These are phyloP conservation scores for Anas georgica DNA, from an alignment of 2,797 vertebrate genomes.

Conservation along the genomic window DNA sequence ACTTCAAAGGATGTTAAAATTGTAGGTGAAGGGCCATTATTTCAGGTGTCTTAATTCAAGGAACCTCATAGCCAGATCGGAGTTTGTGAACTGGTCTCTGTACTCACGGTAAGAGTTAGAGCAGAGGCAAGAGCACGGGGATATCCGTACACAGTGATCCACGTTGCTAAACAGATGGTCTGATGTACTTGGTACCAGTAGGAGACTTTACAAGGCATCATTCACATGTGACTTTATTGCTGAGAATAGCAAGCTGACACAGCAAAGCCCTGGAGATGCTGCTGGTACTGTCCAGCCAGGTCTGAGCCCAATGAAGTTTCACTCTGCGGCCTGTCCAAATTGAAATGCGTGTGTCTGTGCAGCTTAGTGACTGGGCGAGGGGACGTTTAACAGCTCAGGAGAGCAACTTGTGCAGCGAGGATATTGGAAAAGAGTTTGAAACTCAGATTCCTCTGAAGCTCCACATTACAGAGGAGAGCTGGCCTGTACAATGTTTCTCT, in stretches of 20 bases:
- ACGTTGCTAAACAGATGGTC: conserved; percentile 16
- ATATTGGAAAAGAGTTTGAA: not conserved
- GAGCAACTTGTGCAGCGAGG: not conserved
- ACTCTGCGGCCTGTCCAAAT: not conserved
- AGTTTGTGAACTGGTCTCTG: not conserved
- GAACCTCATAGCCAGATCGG: not conserved
- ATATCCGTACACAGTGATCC: not conserved
- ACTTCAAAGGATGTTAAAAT: not conserved
- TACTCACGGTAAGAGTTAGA: not conserved
- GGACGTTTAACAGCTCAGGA: not conserved
- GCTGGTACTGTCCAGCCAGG: not conserved
- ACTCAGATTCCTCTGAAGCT: not conserved
- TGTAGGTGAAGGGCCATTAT: not conserved
- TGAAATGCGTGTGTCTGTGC: not conserved
- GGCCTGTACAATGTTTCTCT: not conserved
- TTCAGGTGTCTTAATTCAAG: not conserved
- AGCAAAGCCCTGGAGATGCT: not conserved
- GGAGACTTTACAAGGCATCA: not conserved
- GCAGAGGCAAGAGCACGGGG: not conserved
- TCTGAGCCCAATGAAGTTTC: not conserved
- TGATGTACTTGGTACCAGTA: not conserved
- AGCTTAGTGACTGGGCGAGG: not conserved
- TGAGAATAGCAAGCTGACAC: not conserved
- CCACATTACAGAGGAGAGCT: not conserved
- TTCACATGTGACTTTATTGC: not conserved